Evolutionary conservation across 1,140 invertebrate genomes (phyloP).

Genomic region (Schlechtendalia chinensis): DNA sequence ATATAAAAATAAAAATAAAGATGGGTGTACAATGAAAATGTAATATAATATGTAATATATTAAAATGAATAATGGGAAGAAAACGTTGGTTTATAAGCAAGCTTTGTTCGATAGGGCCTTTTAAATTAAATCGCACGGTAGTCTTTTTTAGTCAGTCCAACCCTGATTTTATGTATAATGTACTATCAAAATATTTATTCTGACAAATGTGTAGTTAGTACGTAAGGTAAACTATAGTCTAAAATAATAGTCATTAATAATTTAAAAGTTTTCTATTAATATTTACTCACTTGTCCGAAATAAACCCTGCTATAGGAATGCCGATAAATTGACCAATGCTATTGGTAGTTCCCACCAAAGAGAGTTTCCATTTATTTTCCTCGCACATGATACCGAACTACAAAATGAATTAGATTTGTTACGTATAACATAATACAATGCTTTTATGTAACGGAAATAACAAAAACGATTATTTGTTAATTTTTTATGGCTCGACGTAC

Average conservation of each 20-base stretch:
- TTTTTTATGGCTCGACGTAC: slow-evolving; percentile 54
- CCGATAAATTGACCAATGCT: slow-evolving; percentile 64
- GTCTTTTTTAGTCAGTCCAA: too few species aligned
- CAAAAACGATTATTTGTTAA: background rate
- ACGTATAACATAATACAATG: too few species aligned
- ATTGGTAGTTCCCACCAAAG: slow-evolving; percentile 64
- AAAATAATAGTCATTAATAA: background rate
- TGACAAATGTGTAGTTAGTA: too few species aligned
- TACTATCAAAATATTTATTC: too few species aligned
- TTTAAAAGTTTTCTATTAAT: background rate
- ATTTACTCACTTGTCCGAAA: slow-evolving; percentile 62
- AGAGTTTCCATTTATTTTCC: slow-evolving; percentile 64
- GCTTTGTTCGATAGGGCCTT: too few species aligned
- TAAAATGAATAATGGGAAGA: too few species aligned
- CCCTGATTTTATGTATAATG: too few species aligned
- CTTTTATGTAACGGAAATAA: background rate
- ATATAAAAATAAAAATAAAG: too few species aligned
- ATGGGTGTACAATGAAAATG: too few species aligned
- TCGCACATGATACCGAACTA: slow-evolving; percentile 62
- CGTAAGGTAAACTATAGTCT: background rate
- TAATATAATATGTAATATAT: too few species aligned
- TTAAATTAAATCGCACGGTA: too few species aligned
- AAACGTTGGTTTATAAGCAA: too few species aligned
- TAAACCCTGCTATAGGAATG: slow-evolving; percentile 61
- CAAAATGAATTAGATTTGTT: background rate